Percentiles rank a stretch among this genome's conserved stretches.
phyloP scores from a whole-genome alignment of 1,140 invertebrate genomes.

The Mycetomoellerius zeteki region DNA sequence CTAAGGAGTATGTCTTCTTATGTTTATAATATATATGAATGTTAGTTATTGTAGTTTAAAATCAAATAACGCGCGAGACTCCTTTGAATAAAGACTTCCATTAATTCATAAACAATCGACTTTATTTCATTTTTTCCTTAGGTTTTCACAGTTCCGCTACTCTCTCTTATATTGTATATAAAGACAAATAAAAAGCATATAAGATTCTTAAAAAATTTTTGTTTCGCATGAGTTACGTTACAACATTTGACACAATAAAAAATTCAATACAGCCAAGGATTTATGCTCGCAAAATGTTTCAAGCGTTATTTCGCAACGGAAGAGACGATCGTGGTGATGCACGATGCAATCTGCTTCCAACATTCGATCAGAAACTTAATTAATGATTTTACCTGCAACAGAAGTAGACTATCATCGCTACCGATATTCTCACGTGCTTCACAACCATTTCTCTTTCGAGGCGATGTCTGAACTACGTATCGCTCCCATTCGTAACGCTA shows the following conservation, averaged over 20 bases:
- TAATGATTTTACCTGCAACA: slow-evolving; percentile 19
- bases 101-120: no score
- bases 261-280: not conserved
- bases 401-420: not conserved
- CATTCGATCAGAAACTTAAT: slow-evolving; percentile 31
- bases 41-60: no score
- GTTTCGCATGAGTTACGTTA: not conserved
- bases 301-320: not conserved
- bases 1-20: no score
- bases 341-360: not conserved
- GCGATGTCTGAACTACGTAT: slow-evolving; percentile 6
- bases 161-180: not conserved
- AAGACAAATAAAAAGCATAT: not conserved
- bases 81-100: no score
- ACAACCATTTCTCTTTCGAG: not conserved
- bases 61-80: no score
- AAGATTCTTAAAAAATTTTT: not conserved
- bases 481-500: not conserved
- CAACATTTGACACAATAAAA: not conserved
- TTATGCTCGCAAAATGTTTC: not conserved
- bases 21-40: no score
- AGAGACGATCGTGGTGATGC: not conserved
- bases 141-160: no score
- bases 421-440: not conserved
- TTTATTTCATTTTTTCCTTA: no score